A percentile compares a stretch with the other conserved stretches of the same genome.
Conservation (phyloP, 2,888 invertebrate genomes). For the Julus scanicus region DNA sequence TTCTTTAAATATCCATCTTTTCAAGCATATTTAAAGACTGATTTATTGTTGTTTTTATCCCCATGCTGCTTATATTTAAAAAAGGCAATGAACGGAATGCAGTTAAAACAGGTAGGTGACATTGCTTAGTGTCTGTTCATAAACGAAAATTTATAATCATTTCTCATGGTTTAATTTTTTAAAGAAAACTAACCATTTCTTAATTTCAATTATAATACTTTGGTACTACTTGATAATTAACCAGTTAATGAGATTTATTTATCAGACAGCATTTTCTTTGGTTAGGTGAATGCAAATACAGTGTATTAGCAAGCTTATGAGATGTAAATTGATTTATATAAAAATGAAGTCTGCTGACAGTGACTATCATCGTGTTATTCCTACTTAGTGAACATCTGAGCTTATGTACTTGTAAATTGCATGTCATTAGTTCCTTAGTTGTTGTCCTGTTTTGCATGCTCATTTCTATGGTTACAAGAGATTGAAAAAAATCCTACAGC, state of each 20-base stretch:
- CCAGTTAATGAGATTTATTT: neutral
- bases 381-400: neutral
- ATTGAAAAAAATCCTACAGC: neutral
- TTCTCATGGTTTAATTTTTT: too few species aligned
- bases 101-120: constrained; percentile 53
- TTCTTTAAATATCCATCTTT: neutral
- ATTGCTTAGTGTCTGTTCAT: constrained; percentile 24
- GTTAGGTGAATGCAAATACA: too few species aligned
- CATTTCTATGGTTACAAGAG: neutral
- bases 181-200: neutral
- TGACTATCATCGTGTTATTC: neutral
- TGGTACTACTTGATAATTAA: neutral
- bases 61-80: constrained; percentile 40
- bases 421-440: neutral
- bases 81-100: constrained; percentile 53
- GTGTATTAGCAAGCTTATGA: too few species aligned
- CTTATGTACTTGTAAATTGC: neutral
- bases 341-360: neutral
- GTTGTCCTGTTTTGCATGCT: neutral
- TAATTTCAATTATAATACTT: neutral
- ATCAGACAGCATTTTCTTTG: too few species aligned
- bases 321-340: neutral
- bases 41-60: constrained; percentile 16
- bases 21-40: neutral
- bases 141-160: too few species aligned